Evolutionary conservation across 2,888 invertebrate genomes (phyloP).

Genomic region (Eutolmus rufibarbis): DNA sequence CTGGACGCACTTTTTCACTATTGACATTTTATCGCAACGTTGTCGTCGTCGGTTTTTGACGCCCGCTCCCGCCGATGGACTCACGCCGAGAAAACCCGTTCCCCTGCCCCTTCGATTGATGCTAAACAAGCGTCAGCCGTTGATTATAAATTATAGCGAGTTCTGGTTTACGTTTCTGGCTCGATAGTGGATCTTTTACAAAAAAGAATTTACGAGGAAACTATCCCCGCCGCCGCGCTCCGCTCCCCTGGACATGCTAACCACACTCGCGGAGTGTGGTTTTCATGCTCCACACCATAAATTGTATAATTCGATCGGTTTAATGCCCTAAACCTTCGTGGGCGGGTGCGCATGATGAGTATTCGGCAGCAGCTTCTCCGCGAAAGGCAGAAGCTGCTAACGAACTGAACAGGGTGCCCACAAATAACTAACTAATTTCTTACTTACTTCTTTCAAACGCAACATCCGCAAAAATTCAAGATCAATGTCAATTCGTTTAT

Average conservation of each 20-base stretch:
- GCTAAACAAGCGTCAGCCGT: background rate
- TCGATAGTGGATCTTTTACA: background rate
- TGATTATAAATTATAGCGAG: conserved; percentile 24
- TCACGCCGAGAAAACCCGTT: conserved; percentile 7
- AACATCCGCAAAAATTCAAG: too few relatives aligned
- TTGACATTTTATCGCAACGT: conserved; percentile 11
- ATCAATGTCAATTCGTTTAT: too few relatives aligned
- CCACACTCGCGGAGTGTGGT: background rate
- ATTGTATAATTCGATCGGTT: background rate
- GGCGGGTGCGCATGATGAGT: background rate
- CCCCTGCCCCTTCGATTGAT: background rate
- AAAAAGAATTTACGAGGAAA: background rate
- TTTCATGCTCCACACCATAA: background rate
- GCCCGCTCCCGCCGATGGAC: background rate
- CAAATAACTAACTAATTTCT: background rate
- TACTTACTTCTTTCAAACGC: too few relatives aligned
- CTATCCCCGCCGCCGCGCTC: background rate
- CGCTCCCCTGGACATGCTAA: background rate
- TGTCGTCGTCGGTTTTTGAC: background rate
- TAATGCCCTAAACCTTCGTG: background rate
- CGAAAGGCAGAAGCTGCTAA: background rate
- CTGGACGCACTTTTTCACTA: conserved; percentile 7
- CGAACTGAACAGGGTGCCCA: background rate
- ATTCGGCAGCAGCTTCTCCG: background rate
- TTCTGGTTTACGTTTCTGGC: background rate